These are phyloP conservation scores for Platanista minor DNA, from an alignment of 2,113 vertebrate species.

Conservation along the genomic window DNA sequence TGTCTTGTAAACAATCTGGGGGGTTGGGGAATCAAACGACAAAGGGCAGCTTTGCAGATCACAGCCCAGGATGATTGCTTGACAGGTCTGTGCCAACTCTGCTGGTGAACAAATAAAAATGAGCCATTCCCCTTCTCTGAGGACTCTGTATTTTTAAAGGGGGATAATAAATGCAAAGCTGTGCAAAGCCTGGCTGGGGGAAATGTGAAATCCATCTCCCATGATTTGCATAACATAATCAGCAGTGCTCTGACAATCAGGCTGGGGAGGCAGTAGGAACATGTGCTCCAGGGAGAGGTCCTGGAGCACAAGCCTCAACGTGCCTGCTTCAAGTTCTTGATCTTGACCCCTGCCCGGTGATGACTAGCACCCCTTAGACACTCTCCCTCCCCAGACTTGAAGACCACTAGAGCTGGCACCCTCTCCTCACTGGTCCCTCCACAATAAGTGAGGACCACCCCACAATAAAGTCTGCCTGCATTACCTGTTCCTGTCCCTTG, in stretches of 20 bases:
- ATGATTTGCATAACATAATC: slow-evolving; percentile 80
- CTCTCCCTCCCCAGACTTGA: background rate
- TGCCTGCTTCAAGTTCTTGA: slow-evolving; percentile 6
- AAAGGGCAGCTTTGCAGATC: slow-evolving; percentile 77
- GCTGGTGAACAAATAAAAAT: slow-evolving; percentile 73
- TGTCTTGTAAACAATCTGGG: slow-evolving; percentile 73
- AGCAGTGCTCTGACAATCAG: slow-evolving; percentile 72
- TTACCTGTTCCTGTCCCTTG: background rate
- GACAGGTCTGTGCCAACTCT: slow-evolving; percentile 75
- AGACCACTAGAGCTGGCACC: background rate
- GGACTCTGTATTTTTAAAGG: slow-evolving; percentile 75
- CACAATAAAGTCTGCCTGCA: background rate
- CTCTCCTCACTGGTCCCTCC: background rate
- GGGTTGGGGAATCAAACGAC: slow-evolving; percentile 52
- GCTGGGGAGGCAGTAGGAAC: slow-evolving; percentile 71
- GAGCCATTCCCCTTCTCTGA: slow-evolving; percentile 58
- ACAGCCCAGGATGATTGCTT: slow-evolving; percentile 73
- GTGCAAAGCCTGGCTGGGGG: slow-evolving; percentile 70
- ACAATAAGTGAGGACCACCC: background rate
- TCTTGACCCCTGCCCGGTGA: background rate
- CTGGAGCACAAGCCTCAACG: slow-evolving; percentile 19
- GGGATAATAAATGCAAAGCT: slow-evolving; percentile 78
- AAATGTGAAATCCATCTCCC: slow-evolving; percentile 77
- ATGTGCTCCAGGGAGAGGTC: slow-evolving; percentile 69
- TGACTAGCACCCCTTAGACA: background rate